phyloP scores from a whole-genome alignment of 2,888 invertebrate genomes.

The Suillia variegata region DNA sequence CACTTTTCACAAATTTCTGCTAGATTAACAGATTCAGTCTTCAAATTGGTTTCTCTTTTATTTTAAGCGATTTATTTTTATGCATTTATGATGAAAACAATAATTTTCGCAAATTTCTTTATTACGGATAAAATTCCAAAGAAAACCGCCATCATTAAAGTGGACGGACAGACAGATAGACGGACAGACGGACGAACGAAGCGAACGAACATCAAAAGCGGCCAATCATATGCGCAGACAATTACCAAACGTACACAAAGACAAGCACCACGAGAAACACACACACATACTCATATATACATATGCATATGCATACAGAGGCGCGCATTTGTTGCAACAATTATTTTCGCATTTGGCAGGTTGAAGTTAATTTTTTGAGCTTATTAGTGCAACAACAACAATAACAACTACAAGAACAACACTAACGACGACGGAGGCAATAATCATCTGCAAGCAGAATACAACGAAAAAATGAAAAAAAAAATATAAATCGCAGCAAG shows the following conservation, averaged over 20 bases:
- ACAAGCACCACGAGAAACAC: slow-evolving; percentile 4
- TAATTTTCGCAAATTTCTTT: slow-evolving; percentile 29
- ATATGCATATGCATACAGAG: neutral
- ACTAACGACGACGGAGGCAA: neutral
- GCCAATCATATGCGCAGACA: slow-evolving; percentile 24
- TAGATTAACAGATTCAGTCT: too few species aligned
- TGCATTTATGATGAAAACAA: too few species aligned
- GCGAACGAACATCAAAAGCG: slow-evolving; percentile 5
- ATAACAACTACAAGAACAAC: slow-evolving; percentile 2
- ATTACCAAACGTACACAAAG: slow-evolving; percentile 37
- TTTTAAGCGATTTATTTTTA: too few species aligned
- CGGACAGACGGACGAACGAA: too few species aligned
- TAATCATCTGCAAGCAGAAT: neutral
- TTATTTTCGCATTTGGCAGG: slow-evolving; percentile 60
- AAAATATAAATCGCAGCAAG: slow-evolving; percentile 7
- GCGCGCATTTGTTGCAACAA: slow-evolving; percentile 47
- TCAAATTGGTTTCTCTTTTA: too few species aligned
- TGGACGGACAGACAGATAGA: too few species aligned
- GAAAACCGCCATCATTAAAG: slow-evolving; percentile 34
- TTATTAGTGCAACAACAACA: slow-evolving; percentile 43
- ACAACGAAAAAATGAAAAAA: slow-evolving; percentile 3
- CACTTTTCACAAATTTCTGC: too few species aligned
- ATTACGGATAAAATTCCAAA: slow-evolving; percentile 28
- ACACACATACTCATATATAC: neutral
- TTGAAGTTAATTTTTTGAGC: slow-evolving; percentile 49